Percentiles rank a stretch among this genome's conserved stretches.
Conservation (phyloP, 2,888 invertebrate genomes). For the Eurytoma californica region DNA sequence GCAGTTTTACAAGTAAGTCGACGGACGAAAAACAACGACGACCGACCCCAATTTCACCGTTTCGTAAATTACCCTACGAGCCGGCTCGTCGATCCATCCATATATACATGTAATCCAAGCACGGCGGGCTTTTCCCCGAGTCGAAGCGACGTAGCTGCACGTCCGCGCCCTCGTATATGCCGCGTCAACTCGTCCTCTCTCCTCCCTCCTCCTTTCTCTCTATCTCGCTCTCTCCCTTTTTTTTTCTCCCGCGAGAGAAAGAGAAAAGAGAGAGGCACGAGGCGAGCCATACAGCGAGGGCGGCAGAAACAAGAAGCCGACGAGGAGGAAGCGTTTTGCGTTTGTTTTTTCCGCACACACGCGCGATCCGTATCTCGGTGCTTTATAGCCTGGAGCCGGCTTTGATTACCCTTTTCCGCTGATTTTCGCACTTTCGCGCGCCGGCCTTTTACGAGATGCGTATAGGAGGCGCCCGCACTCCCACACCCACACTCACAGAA, state of each 20-base stretch:
- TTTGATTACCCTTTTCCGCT: slow-evolving; percentile 42
- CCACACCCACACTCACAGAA: too few species aligned
- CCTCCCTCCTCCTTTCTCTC: not conserved
- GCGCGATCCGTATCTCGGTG: not conserved
- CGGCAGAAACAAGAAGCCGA: too few species aligned
- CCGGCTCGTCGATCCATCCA: slow-evolving; percentile 14
- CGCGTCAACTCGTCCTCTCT: slow-evolving; percentile 21
- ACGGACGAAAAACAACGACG: not conserved
- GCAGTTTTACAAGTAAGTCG: not conserved
- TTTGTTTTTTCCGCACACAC: slow-evolving; percentile 18
- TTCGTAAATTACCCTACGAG: slow-evolving; percentile 30
- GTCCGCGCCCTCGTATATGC: slow-evolving; percentile 35
- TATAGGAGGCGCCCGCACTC: not conserved
- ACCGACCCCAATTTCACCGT: not conserved
- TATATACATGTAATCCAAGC: slow-evolving; percentile 45
- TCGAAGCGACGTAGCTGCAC: slow-evolving; percentile 8
- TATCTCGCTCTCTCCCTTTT: not conserved
- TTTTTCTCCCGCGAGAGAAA: not conserved
- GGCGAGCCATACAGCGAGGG: not conserved
- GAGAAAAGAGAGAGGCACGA: not conserved
- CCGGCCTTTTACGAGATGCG: slow-evolving; percentile 23
- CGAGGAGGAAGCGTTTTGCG: slow-evolving; percentile 10
- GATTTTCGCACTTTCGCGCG: slow-evolving; percentile 36
- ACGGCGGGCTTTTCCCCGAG: slow-evolving; percentile 8
- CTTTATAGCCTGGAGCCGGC: not conserved